Conservation (phyloP, 2,797 vertebrate species). For the Anomalospiza imberbis region DNA sequence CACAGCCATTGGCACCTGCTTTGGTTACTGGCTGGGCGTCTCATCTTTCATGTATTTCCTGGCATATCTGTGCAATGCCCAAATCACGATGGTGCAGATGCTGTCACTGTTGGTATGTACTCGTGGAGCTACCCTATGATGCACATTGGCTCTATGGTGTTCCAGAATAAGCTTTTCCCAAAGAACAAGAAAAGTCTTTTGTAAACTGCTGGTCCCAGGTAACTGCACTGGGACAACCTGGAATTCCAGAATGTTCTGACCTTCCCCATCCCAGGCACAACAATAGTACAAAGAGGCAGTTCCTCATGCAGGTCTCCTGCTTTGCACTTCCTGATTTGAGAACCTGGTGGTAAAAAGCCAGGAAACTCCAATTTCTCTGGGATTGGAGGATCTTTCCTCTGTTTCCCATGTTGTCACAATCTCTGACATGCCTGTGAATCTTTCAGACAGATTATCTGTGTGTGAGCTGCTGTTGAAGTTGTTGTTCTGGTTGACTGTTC, state of each 20-base stretch:
- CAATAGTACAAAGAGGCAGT: fast-evolving
- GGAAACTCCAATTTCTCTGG: background rate
- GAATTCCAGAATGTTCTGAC: background rate
- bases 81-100: slow-evolving; percentile 98
- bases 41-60: slow-evolving; percentile 96
- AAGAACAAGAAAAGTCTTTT: background rate
- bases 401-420: background rate
- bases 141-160: background rate
- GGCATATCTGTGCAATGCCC: slow-evolving; percentile 92
- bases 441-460: background rate
- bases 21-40: slow-evolving; percentile 96
- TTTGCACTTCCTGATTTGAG: background rate
- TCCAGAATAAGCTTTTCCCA: background rate
- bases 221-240: background rate
- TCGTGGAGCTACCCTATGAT: background rate
- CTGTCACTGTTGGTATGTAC: slow-evolving; percentile 89
- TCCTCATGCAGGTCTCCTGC: background rate
- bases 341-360: background rate
- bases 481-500: background rate
- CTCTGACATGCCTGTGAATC: background rate
- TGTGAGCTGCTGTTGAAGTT: background rate
- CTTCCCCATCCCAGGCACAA: background rate
- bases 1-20: slow-evolving; percentile 96
- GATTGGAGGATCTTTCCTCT: background rate
- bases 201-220: background rate